A percentile compares a stretch with the other conserved stretches of the same genome.
phyloP scores from a whole-genome alignment of 2,888 invertebrate genomes.

The Lordiphosa andalusiaca region DNA sequence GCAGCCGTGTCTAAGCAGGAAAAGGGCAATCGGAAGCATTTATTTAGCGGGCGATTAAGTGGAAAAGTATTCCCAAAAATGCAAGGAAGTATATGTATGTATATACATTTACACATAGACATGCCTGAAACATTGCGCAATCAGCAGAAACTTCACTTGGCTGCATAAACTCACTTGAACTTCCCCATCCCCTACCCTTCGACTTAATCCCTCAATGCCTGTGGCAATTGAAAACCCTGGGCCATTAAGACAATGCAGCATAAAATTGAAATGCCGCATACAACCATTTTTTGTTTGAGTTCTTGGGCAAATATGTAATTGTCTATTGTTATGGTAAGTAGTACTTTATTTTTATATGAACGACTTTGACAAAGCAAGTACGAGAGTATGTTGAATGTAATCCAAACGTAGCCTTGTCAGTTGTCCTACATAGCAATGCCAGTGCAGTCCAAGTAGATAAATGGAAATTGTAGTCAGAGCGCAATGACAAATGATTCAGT shows the following conservation, averaged over 20 bases:
- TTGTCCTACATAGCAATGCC: slow-evolving; percentile 18
- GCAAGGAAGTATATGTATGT: background rate
- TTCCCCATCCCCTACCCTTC: slow-evolving; percentile 9
- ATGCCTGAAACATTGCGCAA: slow-evolving; percentile 32
- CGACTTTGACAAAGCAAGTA: slow-evolving; percentile 37
- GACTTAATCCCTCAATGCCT: slow-evolving; percentile 37
- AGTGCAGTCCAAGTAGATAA: slow-evolving; percentile 13
- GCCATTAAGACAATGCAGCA: slow-evolving; percentile 62
- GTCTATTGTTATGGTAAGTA: slow-evolving; percentile 37
- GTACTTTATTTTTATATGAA: slow-evolving; percentile 41
- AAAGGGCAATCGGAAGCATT: slow-evolving; percentile 44
- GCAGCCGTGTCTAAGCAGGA: slow-evolving; percentile 29
- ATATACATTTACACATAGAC: slow-evolving; percentile 1
- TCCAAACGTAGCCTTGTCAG: slow-evolving; percentile 32
- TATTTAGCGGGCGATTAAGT: slow-evolving; percentile 22
- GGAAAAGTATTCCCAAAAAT: slow-evolving; percentile 12
- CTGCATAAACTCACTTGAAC: slow-evolving; percentile 38
- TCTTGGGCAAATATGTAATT: slow-evolving; percentile 43
- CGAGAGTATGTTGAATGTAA: slow-evolving; percentile 27
- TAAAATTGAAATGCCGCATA: slow-evolving; percentile 47
- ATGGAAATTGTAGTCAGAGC: slow-evolving; percentile 35
- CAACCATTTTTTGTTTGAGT: slow-evolving; percentile 15
- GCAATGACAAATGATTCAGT: slow-evolving; percentile 35
- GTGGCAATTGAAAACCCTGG: slow-evolving; percentile 47
- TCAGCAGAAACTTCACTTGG: slow-evolving; percentile 26